These are phyloP conservation scores for Drosophila melanosoma DNA, from an alignment of 2,888 invertebrate genomes.

Conservation along the genomic window DNA sequence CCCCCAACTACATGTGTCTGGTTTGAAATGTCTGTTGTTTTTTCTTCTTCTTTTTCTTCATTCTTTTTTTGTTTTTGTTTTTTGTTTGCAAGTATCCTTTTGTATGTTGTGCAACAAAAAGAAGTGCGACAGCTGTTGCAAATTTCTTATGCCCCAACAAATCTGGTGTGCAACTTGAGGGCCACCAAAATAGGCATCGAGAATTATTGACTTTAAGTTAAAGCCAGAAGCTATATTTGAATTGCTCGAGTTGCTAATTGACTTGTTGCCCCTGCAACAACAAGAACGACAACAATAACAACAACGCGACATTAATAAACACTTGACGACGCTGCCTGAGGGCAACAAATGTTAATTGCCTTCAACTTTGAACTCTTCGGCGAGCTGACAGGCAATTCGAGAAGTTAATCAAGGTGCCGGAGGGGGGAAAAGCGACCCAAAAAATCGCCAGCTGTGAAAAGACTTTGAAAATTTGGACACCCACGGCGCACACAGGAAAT, in stretches of 20 bases:
- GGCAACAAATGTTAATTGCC: constrained; percentile 52
- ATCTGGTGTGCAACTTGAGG: constrained; percentile 1
- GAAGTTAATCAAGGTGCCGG: background rate
- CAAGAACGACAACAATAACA: background rate
- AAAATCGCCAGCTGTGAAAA: constrained; percentile 5
- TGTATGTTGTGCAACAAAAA: constrained; percentile 34
- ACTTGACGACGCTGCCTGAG: constrained; percentile 17
- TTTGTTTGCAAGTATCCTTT: constrained; percentile 27
- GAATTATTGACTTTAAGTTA: constrained; percentile 51
- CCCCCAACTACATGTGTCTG: constrained; percentile 42
- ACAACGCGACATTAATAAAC: constrained; percentile 43
- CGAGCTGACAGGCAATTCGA: constrained; percentile 32
- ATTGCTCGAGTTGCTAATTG: constrained; percentile 41
- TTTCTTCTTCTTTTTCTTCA: background rate
- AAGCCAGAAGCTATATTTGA: constrained; percentile 13
- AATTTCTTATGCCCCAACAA: constrained; percentile 21
- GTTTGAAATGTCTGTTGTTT: constrained; percentile 26
- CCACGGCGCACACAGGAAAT: constrained; percentile 52
- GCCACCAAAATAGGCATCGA: constrained; percentile 23
- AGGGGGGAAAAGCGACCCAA: background rate
- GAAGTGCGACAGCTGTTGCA: constrained; percentile 43
- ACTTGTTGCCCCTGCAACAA: constrained; percentile 39
- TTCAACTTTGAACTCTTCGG: constrained; percentile 48
- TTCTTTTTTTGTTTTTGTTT: background rate
- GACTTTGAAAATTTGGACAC: constrained; percentile 37